A percentile compares a stretch with the other conserved stretches of the same genome.
Conservation (phyloP, 2,888 invertebrate species). For the Sipha maydis region DNA sequence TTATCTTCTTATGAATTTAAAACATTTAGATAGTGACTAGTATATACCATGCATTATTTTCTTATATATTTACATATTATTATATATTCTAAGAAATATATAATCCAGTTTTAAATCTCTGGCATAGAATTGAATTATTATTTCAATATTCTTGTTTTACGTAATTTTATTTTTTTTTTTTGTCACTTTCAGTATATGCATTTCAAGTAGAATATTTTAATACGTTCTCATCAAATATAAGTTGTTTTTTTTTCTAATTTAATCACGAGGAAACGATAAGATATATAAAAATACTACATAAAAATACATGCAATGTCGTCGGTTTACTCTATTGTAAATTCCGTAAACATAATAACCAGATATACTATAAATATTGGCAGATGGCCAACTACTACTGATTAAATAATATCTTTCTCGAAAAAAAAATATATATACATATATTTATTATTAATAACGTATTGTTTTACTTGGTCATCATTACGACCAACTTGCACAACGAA, state of each 20-base stretch:
- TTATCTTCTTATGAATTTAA: neutral
- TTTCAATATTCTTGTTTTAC: neutral
- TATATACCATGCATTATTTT: neutral
- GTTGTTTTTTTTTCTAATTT: neutral
- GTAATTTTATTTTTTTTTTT: neutral
- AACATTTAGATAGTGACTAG: neutral
- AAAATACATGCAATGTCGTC: neutral
- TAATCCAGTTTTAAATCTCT: neutral
- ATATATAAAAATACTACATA: neutral
- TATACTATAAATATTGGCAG: neutral
- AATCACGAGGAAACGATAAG: neutral
- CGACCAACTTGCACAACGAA: neutral
- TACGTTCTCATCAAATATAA: neutral
- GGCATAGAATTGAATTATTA: neutral
- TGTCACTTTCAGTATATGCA: neutral
- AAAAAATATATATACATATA: neutral
- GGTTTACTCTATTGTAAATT: neutral
- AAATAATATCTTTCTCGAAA: neutral
- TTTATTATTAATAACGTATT: neutral
- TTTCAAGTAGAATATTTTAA: neutral
- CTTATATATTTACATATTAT: neutral
- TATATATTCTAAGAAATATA: neutral
- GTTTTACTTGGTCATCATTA: neutral
- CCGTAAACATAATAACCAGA: neutral
- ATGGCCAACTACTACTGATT: neutral